These are phyloP conservation scores for Campoplex nolae DNA, from an alignment of 2,888 invertebrate species.

Conservation along the genomic window DNA sequence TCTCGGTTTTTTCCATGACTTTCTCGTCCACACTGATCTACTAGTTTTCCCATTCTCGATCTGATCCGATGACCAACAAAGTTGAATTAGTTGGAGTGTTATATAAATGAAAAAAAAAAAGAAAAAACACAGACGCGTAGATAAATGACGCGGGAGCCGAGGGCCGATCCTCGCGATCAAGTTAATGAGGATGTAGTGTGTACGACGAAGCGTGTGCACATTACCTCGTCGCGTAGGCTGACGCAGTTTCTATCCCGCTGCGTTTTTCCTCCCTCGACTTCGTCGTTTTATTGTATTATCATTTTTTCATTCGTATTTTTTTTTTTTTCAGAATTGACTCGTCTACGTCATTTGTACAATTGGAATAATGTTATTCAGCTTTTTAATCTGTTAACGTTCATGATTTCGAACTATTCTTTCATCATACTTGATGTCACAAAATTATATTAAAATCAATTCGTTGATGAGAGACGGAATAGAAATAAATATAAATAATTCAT, in stretches of 20 bases:
- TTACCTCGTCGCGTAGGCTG: conserved; percentile 60
- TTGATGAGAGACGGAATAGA: not conserved
- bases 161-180: conserved; percentile 70
- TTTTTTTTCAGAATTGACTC: not conserved
- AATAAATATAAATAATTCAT: not conserved
- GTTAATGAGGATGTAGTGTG: conserved; percentile 83
- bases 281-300: conserved; percentile 64
- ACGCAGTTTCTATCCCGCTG: conserved; percentile 71
- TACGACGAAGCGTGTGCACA: conserved; percentile 72
- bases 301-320: conserved; percentile 52
- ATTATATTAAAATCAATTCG: not conserved
- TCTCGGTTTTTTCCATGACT: not conserved
- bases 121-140: conserved; percentile 67
- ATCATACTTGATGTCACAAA: not conserved
- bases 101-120: conserved; percentile 73
- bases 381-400: not conserved
- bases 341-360: not conserved
- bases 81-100: conserved; percentile 80
- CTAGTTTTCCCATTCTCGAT: conserved; percentile 7
- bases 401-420: not conserved
- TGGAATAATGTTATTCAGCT: not conserved
- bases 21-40: not conserved
- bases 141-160: conserved; percentile 70
- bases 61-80: conserved; percentile 67
- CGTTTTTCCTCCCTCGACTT: conserved; percentile 39